Conservation (phyloP, 2,797 vertebrate species). For the Cossypha dichroa region DNA sequence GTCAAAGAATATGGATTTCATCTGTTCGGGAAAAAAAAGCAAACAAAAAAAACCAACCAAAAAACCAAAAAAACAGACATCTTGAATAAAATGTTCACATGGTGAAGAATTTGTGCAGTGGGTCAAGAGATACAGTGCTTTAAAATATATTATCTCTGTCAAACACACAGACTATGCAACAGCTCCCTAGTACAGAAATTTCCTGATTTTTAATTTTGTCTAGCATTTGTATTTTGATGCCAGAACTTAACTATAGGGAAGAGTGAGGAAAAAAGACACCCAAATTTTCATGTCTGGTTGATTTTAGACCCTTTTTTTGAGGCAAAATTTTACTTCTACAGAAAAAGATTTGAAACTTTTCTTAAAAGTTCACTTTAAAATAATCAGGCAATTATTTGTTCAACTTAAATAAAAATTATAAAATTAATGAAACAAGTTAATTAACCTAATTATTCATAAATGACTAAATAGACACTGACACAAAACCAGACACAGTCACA, state of each 20-base stretch:
- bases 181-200: fast-evolving
- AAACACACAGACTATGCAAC: neutral
- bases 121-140: fast-evolving
- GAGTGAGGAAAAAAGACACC: neutral
- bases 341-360: neutral
- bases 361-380: neutral
- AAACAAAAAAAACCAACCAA: too few species aligned
- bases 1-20: neutral
- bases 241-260: neutral
- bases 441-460: neutral
- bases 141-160: neutral
- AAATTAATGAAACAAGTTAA: neutral
- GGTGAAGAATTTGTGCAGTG: neutral
- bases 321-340: neutral
- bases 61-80: neutral
- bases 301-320: neutral
- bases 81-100: neutral
- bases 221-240: neutral
- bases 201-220: neutral
- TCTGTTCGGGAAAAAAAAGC: neutral
- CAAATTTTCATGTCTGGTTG: neutral
- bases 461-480: neutral
- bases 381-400: neutral
- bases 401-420: neutral
- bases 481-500: neutral